Evolutionary conservation across 2,113 vertebrate genomes (phyloP), one percentile per base, ranked within the genome.

Genomic region (Anas platyrhynchos): DNA sequence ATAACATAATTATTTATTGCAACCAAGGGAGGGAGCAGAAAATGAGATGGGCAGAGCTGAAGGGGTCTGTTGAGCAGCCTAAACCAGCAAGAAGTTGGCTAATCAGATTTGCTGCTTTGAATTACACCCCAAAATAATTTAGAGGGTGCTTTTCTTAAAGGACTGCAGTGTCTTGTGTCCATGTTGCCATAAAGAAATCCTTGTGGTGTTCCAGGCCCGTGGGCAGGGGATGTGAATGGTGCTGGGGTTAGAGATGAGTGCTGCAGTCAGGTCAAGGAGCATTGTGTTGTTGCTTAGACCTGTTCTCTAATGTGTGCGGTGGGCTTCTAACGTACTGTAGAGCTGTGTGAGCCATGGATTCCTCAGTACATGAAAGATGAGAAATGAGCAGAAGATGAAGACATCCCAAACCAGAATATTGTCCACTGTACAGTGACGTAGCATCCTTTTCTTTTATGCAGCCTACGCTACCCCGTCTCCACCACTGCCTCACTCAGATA

Each of bases 401-500:
- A 26, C 52, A 13, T 34, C 31, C 72, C 23, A 79, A 34, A 73
- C 4, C 26, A 65, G 54, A 83, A 44, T 76, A 75, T 46, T 23
- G 21, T 6, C 14, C 25, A 13, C 8, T 41, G 7, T 1, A 1
- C 36, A 78, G 38, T 32, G 44, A 34, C 0, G 0, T 67, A 63
- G 9, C 8, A 16, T 68, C 13, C 27, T 85, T 68, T 76, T 23
- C 17, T 78, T 2, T 11, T 38, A 16, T 18, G 7, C 1, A 5
- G 46, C 10, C 20, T 21, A 48, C 8, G 2, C 8, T 43, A 14
- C 34, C 32, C 71, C 31, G 16, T 41, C 65, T 72, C 16, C 14
- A 55, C 55, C 36, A 36, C 16, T 63, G 31, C 34, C 46, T 92
- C 34, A 16, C 38, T 83, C 34, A 46, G 41, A 20, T n/a, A 81